Percentiles rank a stretch among this genome's conserved stretches.
These are phyloP conservation scores for Dasypogon diadema DNA, from an alignment of 2,888 invertebrate species.

Conservation along the genomic window DNA sequence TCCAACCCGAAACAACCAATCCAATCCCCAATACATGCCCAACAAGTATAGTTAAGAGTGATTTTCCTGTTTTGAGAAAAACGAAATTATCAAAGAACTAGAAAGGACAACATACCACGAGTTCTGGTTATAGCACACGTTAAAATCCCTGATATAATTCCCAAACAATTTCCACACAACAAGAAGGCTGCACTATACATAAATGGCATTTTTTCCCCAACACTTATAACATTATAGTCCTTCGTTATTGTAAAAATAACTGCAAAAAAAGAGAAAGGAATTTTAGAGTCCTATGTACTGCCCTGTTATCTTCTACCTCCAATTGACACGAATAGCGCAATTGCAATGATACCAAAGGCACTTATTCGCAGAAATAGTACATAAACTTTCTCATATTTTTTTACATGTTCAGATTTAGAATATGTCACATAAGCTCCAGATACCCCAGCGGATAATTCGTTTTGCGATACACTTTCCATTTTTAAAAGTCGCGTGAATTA, in stretches of 20 bases:
- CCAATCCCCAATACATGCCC: constrained; percentile 1
- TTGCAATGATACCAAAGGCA: neutral
- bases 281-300: neutral
- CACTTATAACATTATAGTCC: neutral
- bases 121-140: neutral
- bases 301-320: neutral
- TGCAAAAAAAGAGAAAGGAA: neutral
- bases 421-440: neutral
- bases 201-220: neutral
- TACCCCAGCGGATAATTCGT: neutral
- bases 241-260: neutral
- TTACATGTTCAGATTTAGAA: neutral
- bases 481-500: too few relatives aligned
- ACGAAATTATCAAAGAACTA: neutral
- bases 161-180: neutral
- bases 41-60: neutral
- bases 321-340: neutral
- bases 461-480: neutral
- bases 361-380: neutral
- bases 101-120: neutral
- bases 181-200: neutral
- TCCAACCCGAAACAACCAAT: neutral
- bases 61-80: neutral
- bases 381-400: constrained; percentile 4
- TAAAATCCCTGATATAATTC: constrained; percentile 2